Base-by-base conservation (phyloP, 2,113 vertebrate species). In the Sardina pilchardus region DNA sequence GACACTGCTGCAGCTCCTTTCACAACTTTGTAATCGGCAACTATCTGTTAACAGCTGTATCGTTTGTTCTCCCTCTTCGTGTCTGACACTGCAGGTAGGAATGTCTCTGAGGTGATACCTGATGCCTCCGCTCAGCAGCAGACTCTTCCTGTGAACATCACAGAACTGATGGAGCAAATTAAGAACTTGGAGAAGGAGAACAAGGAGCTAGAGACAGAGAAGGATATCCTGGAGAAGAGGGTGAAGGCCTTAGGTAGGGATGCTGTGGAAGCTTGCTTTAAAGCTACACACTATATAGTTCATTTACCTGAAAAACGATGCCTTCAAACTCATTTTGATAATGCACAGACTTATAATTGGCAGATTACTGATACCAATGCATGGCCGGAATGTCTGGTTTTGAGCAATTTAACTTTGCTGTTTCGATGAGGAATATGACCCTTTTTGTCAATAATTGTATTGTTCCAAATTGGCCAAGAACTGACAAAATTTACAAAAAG, bases 181-280 rank as follows among this genome's bases (percentile, higher is more conserved):
- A 82, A 85, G 82, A 43, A 19, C 0, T 88, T 93, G 43, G 75
- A 89, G 84, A 48, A 90, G 87, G 91, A 93, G 84, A 94, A 92
- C 4, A 6, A 12, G 0, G 39, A 90, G 24, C 89, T 93, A 50
- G 47, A 84, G 80, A 59, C 81, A 34, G 87, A 90, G 83, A 84
- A 21, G 36, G 34, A 82, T 1, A n/a, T 53, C 8, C 82, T 90
- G 34, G 88, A 50, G 81, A 47, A 83, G 44, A 83, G 92, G 47
- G 9, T 56, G 0, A 36, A 47, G 42, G 30, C 5, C 16, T 21
- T 85, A 14, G 86, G 89, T 85, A 48, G 17, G 84, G 19, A 6
- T 34, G 67, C 78, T 9, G 71, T 16, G n/a, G n/a, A 67, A 78
- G 53, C 19, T 24, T 19, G 0, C 16, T 56, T 56, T 56, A n/a